phyloP scores from a whole-genome alignment of 2,797 vertebrate species.

The Perodicticus potto region DNA sequence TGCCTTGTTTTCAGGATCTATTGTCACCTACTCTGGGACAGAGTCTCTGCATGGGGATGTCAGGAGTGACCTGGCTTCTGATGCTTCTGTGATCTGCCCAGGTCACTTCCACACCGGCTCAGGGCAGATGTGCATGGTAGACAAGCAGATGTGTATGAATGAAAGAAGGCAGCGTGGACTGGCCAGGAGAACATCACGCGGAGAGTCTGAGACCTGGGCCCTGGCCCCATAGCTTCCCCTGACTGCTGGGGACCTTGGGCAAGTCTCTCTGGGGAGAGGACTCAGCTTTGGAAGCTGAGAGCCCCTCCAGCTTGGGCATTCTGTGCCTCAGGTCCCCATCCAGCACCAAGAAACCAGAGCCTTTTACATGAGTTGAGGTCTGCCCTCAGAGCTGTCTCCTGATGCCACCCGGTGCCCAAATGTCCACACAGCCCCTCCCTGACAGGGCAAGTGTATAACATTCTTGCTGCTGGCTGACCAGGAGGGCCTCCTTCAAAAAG shows the following conservation, averaged over 20 bases:
- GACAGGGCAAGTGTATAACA: too few relatives aligned
- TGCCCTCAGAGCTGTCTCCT: not conserved
- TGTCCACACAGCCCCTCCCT: not conserved
- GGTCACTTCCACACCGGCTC: not conserved
- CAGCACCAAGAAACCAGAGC: not conserved
- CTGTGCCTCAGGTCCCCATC: not conserved
- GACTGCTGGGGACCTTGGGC: not conserved
- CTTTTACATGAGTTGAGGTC: not conserved
- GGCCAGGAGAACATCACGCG: rapidly evolving
- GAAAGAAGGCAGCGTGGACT: not conserved
- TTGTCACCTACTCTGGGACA: not conserved
- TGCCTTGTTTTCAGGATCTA: not conserved
- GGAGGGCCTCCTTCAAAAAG: not conserved
- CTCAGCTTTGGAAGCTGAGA: not conserved
- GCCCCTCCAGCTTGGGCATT: not conserved
- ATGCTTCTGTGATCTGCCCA: not conserved
- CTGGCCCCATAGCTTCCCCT: not conserved
- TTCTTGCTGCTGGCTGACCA: not conserved
- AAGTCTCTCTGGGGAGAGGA: not conserved
- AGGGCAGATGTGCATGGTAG: not conserved
- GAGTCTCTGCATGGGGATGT: not conserved
- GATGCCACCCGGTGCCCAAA: not conserved
- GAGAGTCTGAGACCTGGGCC: not conserved
- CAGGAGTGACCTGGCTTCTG: not conserved
- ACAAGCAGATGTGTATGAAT: not conserved